phyloP scores from a whole-genome alignment of 2,797 vertebrate species.

The Anolis apletophallus region DNA sequence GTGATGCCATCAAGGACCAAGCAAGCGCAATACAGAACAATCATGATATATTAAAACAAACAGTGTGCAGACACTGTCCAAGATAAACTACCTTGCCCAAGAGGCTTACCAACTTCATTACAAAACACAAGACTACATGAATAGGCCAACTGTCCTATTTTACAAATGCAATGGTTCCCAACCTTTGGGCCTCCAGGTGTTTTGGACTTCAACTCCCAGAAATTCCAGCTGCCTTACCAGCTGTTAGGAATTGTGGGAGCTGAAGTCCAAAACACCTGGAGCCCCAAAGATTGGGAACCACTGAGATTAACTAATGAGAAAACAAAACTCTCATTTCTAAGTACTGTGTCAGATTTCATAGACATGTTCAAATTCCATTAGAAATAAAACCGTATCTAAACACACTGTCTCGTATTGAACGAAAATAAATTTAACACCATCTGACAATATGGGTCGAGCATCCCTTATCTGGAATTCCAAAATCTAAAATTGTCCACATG shows the following conservation, averaged over 20 bases:
- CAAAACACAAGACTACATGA: neutral
- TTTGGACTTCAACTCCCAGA: too few relatives aligned
- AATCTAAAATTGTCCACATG: too few relatives aligned
- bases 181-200: too few relatives aligned
- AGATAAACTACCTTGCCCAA: neutral
- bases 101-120: neutral
- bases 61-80: neutral
- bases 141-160: neutral
- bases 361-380: neutral
- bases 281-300: too few relatives aligned
- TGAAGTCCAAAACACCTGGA: too few relatives aligned
- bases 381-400: neutral
- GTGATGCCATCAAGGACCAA: neutral
- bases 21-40: neutral
- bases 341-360: neutral
- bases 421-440: neutral
- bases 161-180: neutral
- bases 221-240: too few relatives aligned
- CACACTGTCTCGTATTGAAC: neutral
- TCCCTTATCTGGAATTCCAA: too few relatives aligned
- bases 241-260: too few relatives aligned
- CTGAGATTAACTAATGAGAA: neutral
- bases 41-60: neutral
- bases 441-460: neutral
- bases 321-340: neutral